Evolutionary conservation across 2,888 invertebrate species (phyloP), one percentile per base, ranked within the genome.

Genomic region (Torymus tubicola): DNA sequence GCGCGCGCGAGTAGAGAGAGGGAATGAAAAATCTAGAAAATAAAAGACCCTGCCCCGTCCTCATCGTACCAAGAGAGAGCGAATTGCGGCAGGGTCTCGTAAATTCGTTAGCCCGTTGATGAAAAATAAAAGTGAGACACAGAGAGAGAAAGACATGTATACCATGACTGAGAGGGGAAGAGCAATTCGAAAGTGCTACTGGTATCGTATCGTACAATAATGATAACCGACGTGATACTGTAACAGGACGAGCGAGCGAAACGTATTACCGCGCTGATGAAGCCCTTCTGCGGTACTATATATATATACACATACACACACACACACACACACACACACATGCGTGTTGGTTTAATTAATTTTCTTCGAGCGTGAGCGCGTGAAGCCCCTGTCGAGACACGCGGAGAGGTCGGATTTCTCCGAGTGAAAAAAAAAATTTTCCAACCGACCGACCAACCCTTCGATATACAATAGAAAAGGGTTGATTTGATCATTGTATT

Each of bases 281-380:
- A 75, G 67, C 67, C 67, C 57, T 13, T 21, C 52, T 12, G 8
- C 24, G 18, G 18, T 53, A 2, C 11, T 14, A 16, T 60, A 16
- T 8, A 21, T 10, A 58, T 8, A 13, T 55, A 2, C 2, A 31
- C n/a, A 12, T 24, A 21, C 3, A 11, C 50, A 70, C 16, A 31
- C 12, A 18, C 11, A 42, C 2, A n/a, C n/a, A n/a, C n/a, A n/a
- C n/a, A n/a, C n/a, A n/a, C n/a, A n/a, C n/a, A n/a, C 74, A 71
- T 80, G 82, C 84, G 85, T 88, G 87, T 88, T 85, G 86, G 86
- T 89, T 89, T 87, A 87, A 88, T 89, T 88, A 88, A 87, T 88
- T 88, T 88, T 82, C 85, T 84, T 8, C 60, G 58, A 18, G 58
- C 58, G n/a, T 2, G 58, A 87, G 84, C 83, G 81, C 78, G 83